Base-by-base conservation (phyloP, 2,888 invertebrate genomes). In the Trichogramma evanescens region DNA sequence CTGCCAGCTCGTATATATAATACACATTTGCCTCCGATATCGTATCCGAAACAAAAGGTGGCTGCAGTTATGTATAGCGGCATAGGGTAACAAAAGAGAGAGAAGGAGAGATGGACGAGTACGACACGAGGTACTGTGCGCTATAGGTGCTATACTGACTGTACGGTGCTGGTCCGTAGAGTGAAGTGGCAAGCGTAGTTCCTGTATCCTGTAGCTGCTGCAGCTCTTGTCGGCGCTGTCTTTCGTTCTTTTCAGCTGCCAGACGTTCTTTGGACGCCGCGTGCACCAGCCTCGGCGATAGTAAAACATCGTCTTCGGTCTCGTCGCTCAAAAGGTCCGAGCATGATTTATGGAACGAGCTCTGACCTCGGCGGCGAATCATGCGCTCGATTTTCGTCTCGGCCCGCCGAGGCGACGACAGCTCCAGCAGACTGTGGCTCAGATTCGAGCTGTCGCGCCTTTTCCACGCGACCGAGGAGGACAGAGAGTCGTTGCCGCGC, bases 141-240 rank as follows among this genome's bases (percentile, higher is more conserved):
- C 26, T 26, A 26, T 13, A 13, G 13, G 13, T 13, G 13, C 13
- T 65, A 72, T 83, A 89, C 89, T 87, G 83, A 89, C 89, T 89
- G 80, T 88, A 88, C 62, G 88, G 88, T 68, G 84, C 82, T 67
- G 88, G 88, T 66, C 88, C 88, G 76, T 89, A 89, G 68, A 91
- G 84, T 74, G 88, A 83, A 26, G 26, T 26, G 63, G 89, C 87
- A 78, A 87, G 84, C 74, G 84, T 82, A 67, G 83, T 79, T 68
- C 82, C 79, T 67, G 79, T 26, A 26, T 74, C 66, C 69, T 68
- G 58, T 68, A 66, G 58, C 66, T 66, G 56, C 57, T 65, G 57
- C 62, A 64, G 66, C 66, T 71, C 65, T 68, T 66, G 66, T 64
- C 66, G 66, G 63, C 65, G 55, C 61, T 61, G 57, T 69, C 63